Evolutionary conservation across 2,888 invertebrate species (phyloP).

Genomic region (Ormyrus pomaceus): DNA sequence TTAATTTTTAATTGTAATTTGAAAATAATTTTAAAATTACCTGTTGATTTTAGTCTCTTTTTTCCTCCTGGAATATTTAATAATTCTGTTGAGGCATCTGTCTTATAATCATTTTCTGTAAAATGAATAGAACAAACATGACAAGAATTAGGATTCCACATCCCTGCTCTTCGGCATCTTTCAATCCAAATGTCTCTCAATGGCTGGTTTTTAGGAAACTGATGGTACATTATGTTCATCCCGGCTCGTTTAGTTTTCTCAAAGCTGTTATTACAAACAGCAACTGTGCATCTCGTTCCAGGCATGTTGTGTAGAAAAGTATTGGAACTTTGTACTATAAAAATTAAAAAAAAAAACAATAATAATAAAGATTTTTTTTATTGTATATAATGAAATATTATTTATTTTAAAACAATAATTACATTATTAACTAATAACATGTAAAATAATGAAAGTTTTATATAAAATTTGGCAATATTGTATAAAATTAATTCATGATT

Average conservation of each 20-base stretch:
- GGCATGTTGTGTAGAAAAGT: slow-evolving; percentile 27
- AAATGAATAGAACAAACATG: slow-evolving; percentile 54
- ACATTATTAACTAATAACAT: too few species aligned
- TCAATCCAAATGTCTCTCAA: slow-evolving; percentile 50
- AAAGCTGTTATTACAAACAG: slow-evolving; percentile 54
- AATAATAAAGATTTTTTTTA: neutral
- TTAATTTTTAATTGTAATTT: too few species aligned
- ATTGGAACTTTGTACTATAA: too few species aligned
- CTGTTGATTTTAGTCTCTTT: slow-evolving; percentile 47
- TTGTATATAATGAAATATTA: too few species aligned
- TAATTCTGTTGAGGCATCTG: slow-evolving; percentile 2
- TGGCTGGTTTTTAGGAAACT: slow-evolving; percentile 49
- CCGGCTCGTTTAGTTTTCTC: slow-evolving; percentile 51
- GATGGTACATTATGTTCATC: slow-evolving; percentile 47
- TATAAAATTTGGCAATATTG: too few species aligned
- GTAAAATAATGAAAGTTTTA: too few species aligned
- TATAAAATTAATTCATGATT: too few species aligned
- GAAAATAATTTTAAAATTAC: slow-evolving; percentile 7
- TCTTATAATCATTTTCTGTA: slow-evolving; percentile 49
- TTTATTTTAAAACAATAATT: too few species aligned
- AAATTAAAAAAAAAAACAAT: neutral
- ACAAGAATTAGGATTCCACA: slow-evolving; percentile 54
- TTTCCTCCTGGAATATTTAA: slow-evolving; percentile 9
- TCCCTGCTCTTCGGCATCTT: slow-evolving; percentile 47
- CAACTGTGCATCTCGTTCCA: slow-evolving; percentile 53